Conservation (phyloP, 2,797 vertebrate species). For the Muraenolepis orangiensis region DNA sequence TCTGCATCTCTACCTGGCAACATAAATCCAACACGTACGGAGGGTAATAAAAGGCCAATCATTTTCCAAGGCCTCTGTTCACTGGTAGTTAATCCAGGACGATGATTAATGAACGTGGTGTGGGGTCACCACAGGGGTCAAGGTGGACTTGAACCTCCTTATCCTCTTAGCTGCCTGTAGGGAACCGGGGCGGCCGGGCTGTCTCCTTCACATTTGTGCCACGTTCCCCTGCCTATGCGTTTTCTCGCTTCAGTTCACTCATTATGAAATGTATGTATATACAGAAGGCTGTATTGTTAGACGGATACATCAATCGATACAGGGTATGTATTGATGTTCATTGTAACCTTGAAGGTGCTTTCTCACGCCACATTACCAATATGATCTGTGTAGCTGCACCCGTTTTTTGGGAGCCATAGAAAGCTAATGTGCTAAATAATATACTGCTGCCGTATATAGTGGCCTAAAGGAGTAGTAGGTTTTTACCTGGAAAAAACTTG, state of each 20-base stretch:
- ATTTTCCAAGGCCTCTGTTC: slow-evolving; percentile 31
- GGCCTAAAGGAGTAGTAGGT: background rate
- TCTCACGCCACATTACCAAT: background rate
- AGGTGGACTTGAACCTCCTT: slow-evolving; percentile 34
- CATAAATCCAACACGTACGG: slow-evolving; percentile 2
- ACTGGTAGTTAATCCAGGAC: slow-evolving; percentile 31
- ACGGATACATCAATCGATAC: background rate
- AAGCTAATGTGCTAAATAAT: background rate
- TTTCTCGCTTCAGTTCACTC: background rate
- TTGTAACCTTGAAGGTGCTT: background rate
- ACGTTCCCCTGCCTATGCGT: background rate
- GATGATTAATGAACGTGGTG: slow-evolving; percentile 38
- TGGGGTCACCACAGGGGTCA: slow-evolving; percentile 33
- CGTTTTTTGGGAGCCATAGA: background rate
- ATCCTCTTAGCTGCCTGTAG: background rate
- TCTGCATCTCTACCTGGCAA: slow-evolving; percentile 12
- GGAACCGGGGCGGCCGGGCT: background rate
- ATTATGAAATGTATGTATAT: background rate
- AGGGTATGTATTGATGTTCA: too few species aligned
- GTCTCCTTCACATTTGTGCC: background rate
- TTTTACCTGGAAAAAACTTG: slow-evolving; percentile 34
- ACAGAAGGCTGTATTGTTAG: background rate
- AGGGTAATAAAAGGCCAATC: slow-evolving; percentile 29
- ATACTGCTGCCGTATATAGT: background rate
- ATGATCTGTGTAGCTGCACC: background rate